phyloP scores from a whole-genome alignment of 2,888 invertebrate species.

The Archaeoteleia sp. region DNA sequence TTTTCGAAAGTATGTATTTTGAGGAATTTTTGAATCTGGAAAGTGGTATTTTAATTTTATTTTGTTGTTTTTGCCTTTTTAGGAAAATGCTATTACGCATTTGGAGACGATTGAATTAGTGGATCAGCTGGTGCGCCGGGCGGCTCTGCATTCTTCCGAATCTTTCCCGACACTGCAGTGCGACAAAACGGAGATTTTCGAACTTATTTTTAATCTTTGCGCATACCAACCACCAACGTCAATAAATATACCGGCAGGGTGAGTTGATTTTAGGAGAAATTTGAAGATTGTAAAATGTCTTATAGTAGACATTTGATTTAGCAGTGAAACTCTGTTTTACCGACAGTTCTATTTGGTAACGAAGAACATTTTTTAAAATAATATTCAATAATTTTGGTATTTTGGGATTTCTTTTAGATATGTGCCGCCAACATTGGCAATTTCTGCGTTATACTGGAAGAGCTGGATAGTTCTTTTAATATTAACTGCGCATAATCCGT shows the following conservation, averaged over 20 bases:
- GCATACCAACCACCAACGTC: constrained; percentile 95
- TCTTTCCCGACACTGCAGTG: constrained; percentile 84
- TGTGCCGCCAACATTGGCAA: constrained; percentile 91
- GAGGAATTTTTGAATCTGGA: no score
- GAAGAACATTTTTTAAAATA: no score
- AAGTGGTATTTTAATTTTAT: no score
- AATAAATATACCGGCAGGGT: constrained; percentile 89
- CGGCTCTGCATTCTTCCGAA: constrained; percentile 85
- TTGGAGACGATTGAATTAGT: constrained; percentile 90
- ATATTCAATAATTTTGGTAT: not conserved
- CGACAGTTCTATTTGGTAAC: no score
- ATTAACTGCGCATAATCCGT: constrained; percentile 94
- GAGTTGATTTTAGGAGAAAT: no score
- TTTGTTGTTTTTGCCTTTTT: constrained; percentile 62
- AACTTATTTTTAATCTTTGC: constrained; percentile 91
- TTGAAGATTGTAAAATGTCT: no score
- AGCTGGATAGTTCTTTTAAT: constrained; percentile 92
- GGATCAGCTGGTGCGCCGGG: constrained; percentile 89
- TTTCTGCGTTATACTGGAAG: constrained; percentile 96
- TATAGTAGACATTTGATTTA: no score
- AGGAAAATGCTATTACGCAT: constrained; percentile 87
- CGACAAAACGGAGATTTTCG: constrained; percentile 89
- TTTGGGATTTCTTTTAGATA: constrained; percentile 77
- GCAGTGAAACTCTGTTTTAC: no score
- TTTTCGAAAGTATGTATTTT: constrained; percentile 79